Percentiles rank a stretch among this genome's conserved stretches.
Evolutionary conservation across 2,888 invertebrate species (phyloP).

Genomic region (Hemaris fuciformis): DNA sequence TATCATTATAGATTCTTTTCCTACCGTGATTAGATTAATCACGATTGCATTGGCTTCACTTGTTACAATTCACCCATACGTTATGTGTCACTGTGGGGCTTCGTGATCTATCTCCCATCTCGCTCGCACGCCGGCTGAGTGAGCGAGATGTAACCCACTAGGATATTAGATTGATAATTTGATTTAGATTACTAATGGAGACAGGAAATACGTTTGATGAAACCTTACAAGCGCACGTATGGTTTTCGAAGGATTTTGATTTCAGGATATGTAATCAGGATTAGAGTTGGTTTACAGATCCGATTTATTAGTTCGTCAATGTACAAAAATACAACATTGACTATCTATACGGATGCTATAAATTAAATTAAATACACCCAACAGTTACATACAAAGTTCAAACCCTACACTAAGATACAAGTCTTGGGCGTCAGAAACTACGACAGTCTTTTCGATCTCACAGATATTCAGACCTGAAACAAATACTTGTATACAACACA

Average conservation of each 20-base stretch:
- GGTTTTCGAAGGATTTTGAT: not conserved
- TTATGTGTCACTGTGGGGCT: not conserved
- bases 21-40: constrained; percentile 1
- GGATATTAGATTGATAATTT: constrained; percentile 3
- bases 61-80: not conserved
- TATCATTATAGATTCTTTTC: not conserved
- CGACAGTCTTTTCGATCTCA: no score
- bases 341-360: no score
- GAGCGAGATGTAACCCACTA: not conserved
- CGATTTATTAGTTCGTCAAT: not conserved
- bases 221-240: not conserved
- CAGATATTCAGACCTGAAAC: no score
- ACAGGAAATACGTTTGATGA: constrained; percentile 3
- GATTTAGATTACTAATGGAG: constrained; percentile 3
- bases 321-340: no score
- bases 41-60: not conserved
- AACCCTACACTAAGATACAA: no score
- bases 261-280: not conserved
- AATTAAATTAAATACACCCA: no score
- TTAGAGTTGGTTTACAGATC: not conserved
- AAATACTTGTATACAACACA: no score
- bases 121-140: not conserved
- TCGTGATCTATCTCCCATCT: not conserved
- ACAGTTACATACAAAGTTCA: no score
- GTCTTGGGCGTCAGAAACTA: no score